Conservation (phyloP, 23 tunicate genomes). For the Halocynthia roretzi region DNA sequence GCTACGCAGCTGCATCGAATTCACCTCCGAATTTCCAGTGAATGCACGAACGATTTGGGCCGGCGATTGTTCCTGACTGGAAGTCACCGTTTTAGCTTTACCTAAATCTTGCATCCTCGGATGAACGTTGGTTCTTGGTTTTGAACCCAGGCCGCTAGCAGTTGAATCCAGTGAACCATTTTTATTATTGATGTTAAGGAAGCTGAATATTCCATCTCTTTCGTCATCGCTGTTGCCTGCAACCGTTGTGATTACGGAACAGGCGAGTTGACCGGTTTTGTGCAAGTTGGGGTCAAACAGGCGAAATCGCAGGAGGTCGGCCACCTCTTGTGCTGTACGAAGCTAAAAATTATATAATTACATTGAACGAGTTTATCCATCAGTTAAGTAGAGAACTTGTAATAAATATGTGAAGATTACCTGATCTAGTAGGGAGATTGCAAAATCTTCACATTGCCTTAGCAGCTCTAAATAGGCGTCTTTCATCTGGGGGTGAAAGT, state of each 20-base stretch:
- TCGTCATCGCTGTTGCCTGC: neutral
- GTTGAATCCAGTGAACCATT: no score
- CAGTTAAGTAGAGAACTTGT: neutral
- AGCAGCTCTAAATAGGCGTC: neutral
- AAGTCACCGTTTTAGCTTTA: no score
- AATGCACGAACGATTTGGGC: no score
- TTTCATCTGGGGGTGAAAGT: no score
- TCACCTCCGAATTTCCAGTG: no score
- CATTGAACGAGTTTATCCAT: neutral
- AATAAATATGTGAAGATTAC: neutral
- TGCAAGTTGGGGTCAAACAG: slow-evolving; percentile 7
- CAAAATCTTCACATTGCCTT: slow-evolving; percentile 24
- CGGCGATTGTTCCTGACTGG: no score
- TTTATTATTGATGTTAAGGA: neutral
- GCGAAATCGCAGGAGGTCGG: slow-evolving; percentile 16
- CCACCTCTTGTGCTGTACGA: slow-evolving; percentile 24
- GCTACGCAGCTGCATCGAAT: no score
- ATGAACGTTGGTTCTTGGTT: no score
- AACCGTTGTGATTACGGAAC: no score
- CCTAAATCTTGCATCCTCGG: no score
- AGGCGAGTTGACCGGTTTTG: slow-evolving; percentile 14
- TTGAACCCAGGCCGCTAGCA: no score
- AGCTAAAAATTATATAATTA: neutral
- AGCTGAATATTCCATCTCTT: neutral
- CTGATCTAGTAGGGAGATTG: slow-evolving; percentile 18